Evolutionary conservation across 2,888 invertebrate species (phyloP).

Genomic region (Cremastobaeus sp.): DNA sequence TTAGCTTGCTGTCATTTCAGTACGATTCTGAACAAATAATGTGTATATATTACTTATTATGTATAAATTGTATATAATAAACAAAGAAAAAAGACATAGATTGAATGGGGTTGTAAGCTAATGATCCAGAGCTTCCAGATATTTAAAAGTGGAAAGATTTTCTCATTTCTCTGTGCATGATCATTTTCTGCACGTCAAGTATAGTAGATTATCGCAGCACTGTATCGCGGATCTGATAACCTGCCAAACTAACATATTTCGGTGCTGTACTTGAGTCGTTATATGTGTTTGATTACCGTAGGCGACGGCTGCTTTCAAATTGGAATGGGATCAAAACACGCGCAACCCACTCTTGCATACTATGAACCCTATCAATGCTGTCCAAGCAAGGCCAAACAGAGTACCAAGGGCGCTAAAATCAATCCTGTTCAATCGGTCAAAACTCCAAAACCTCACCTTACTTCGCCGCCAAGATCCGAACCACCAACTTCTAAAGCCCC

Average conservation of each 20-base stretch:
- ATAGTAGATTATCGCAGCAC: conserved; percentile 19
- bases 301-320: conserved; percentile 98
- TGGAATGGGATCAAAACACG: conserved; percentile 93
- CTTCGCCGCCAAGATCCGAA: conserved; percentile 68
- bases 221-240: conserved; percentile 39
- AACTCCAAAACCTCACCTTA: conserved; percentile 56
- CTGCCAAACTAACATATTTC: conserved; percentile 40
- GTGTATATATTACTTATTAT: too few relatives aligned
- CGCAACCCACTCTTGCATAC: conserved; percentile 85
- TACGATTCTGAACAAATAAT: conserved; percentile 8
- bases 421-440: conserved; percentile 70
- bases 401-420: conserved; percentile 89
- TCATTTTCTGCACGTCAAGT: conserved; percentile 6
- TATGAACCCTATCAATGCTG: conserved; percentile 96
- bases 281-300: conserved; percentile 95
- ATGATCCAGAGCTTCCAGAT: too few relatives aligned
- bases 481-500: conserved; percentile 66
- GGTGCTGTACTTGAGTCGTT: conserved; percentile 75
- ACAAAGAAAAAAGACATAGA: too few relatives aligned
- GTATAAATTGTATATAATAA: too few relatives aligned
- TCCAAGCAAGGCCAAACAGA: conserved; percentile 89
- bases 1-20: conserved; percentile 23
- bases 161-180: conserved; percentile 28
- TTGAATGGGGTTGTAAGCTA: too few relatives aligned
- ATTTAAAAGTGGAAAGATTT: too few relatives aligned